Percentiles rank a stretch among this genome's conserved stretches.
phyloP scores from a whole-genome alignment of 2,888 invertebrate species.

The Hedya salicella region DNA sequence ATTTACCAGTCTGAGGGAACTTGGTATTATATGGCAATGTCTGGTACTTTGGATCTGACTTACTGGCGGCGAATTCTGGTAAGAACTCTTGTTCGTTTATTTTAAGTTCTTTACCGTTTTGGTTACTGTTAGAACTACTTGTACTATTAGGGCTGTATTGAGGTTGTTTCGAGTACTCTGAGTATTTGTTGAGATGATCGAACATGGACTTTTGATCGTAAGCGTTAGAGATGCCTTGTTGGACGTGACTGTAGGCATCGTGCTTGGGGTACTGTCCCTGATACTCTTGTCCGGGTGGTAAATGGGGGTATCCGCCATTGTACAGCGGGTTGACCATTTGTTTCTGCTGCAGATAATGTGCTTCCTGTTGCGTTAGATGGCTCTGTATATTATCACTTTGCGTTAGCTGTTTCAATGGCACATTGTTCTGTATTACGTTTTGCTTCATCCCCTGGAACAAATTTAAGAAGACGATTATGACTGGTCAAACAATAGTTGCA shows the following conservation, averaged over 20 bases:
- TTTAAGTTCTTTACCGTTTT: constrained; percentile 78
- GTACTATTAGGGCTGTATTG: constrained; percentile 86
- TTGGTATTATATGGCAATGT: constrained; percentile 96
- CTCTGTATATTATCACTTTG: constrained; percentile 79
- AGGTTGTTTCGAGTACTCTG: constrained; percentile 80
- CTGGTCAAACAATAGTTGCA: background rate
- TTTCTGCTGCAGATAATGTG: constrained; percentile 83
- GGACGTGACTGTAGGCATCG: constrained; percentile 73
- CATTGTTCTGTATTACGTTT: constrained; percentile 80
- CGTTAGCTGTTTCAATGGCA: constrained; percentile 82
- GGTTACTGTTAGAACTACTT: constrained; percentile 80
- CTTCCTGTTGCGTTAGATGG: constrained; percentile 79
- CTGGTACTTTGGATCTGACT: constrained; percentile 96
- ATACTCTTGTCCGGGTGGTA: constrained; percentile 71
- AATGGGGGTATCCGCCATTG: constrained; percentile 73
- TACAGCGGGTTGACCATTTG: constrained; percentile 81
- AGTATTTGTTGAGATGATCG: constrained; percentile 79
- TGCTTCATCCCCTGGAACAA: constrained; percentile 77
- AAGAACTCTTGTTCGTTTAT: constrained; percentile 84
- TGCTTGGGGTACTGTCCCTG: constrained; percentile 76
- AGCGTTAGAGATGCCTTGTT: constrained; percentile 77
- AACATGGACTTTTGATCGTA: constrained; percentile 78
- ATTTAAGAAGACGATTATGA: background rate
- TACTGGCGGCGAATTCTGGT: constrained; percentile 90
- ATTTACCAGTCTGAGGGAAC: constrained; percentile 87